Percentiles rank a stretch among this genome's conserved stretches.
These are phyloP conservation scores for Papilio xuthus DNA, from an alignment of 1,140 invertebrate genomes.

Conservation along the genomic window DNA sequence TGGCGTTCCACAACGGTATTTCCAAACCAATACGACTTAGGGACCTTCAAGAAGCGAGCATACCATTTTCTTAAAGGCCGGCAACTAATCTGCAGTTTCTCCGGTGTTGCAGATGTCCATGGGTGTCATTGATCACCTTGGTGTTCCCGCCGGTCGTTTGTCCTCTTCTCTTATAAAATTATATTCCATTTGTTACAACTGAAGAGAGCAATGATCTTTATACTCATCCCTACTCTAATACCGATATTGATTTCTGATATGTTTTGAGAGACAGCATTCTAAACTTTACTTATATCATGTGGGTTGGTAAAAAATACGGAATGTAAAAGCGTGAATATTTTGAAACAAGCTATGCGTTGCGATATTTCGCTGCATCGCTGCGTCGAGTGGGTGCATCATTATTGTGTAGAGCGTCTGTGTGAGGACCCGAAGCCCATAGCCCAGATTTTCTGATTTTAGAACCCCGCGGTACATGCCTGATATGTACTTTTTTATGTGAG, in stretches of 20 bases:
- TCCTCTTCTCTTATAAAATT: too few species aligned
- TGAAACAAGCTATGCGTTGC: not conserved
- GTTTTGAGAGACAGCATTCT: too few species aligned
- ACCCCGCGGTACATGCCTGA: not conserved
- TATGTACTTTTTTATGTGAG: constrained; percentile 8
- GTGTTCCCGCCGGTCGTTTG: too few species aligned
- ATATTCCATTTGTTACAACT: too few species aligned
- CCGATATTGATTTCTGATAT: not conserved
- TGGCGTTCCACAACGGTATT: too few species aligned
- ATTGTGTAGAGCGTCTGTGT: not conserved
- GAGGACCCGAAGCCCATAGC: not conserved
- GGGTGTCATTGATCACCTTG: too few species aligned
- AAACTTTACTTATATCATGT: too few species aligned
- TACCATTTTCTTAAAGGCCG: too few species aligned
- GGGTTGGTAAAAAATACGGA: not conserved
- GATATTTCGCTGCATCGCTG: not conserved
- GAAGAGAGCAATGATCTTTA: not conserved
- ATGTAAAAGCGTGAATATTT: not conserved
- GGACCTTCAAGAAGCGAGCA: too few species aligned
- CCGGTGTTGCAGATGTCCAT: too few species aligned
- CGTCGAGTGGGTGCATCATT: not conserved
- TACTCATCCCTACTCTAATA: not conserved
- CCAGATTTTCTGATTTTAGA: constrained; percentile 25
- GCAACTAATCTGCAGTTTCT: too few species aligned
- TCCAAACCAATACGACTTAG: too few species aligned